Percentiles rank a stretch among this genome's conserved stretches.
Conservation (phyloP, 1,140 invertebrate genomes). For the Papilio machaon region DNA sequence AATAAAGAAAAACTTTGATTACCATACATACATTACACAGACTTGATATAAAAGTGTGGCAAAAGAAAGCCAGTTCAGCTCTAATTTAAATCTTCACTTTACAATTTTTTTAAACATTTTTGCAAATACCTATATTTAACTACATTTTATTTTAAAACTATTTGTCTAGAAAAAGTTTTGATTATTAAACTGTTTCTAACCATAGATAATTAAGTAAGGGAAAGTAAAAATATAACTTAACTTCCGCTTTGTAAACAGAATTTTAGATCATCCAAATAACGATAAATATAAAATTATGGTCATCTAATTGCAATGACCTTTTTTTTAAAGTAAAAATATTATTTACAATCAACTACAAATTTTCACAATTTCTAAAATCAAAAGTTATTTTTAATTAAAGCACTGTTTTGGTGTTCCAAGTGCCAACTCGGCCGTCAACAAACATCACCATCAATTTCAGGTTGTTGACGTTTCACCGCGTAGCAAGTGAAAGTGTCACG, state of each 20-base stretch:
- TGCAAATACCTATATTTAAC: too few relatives aligned
- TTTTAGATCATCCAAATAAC: not conserved
- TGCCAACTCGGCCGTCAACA: constrained; percentile 71
- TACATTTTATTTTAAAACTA: not conserved
- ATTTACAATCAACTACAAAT: not conserved
- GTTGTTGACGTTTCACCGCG: constrained; percentile 76
- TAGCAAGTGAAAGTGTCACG: constrained; percentile 80
- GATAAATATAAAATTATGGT: not conserved
- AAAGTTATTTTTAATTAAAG: constrained; percentile 34
- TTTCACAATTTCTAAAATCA: not conserved
- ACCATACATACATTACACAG: too few relatives aligned
- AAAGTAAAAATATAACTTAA: constrained; percentile 5
- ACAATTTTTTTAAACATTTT: too few relatives aligned
- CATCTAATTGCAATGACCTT: not conserved
- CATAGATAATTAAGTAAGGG: constrained; percentile 11
- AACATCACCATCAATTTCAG: constrained; percentile 47
- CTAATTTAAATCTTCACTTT: too few relatives aligned
- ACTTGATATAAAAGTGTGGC: too few relatives aligned
- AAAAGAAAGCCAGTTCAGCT: too few relatives aligned
- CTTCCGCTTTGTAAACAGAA: not conserved
- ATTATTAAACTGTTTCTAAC: not conserved
- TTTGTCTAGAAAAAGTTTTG: not conserved
- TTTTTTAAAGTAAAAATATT: not conserved
- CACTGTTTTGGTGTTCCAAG: constrained; percentile 48
- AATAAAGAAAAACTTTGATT: too few relatives aligned